These are phyloP conservation scores for Pterostichus niger DNA, from an alignment of 2,888 invertebrate genomes.

Conservation along the genomic window DNA sequence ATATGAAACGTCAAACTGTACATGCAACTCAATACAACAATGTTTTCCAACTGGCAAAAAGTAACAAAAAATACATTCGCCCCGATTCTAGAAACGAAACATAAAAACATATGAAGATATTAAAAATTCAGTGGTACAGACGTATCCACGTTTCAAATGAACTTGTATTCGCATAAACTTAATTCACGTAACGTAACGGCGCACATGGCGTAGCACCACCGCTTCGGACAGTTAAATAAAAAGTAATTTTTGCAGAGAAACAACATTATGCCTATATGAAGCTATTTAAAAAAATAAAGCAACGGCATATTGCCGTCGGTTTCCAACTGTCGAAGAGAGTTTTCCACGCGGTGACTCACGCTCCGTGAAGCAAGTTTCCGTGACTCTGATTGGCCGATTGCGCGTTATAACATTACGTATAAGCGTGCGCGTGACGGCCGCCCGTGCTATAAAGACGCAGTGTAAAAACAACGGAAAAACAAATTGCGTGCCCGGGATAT, in stretches of 20 bases:
- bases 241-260: conserved; percentile 65
- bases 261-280: conserved; percentile 67
- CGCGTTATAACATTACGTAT: conserved; percentile 60
- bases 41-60: conserved; percentile 29
- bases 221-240: conserved; percentile 63
- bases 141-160: conserved; percentile 57
- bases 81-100: conserved; percentile 61
- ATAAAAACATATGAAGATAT: conserved; percentile 66
- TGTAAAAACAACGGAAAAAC: conserved; percentile 61
- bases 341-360: conserved; percentile 6
- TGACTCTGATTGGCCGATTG: conserved; percentile 50
- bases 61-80: conserved; percentile 36
- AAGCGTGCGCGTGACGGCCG: conserved; percentile 51
- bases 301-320: conserved; percentile 55
- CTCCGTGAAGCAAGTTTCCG: not conserved
- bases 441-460: conserved; percentile 47
- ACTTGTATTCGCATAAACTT: conserved; percentile 62
- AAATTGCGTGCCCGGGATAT: conserved; percentile 51
- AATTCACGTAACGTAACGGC: conserved; percentile 25
- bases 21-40: conserved; percentile 46
- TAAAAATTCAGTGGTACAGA: conserved; percentile 60
- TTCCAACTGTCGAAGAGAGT: conserved; percentile 44
- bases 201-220: not conserved
- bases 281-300: conserved; percentile 65
- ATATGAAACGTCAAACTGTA: conserved; percentile 40